phyloP scores from a whole-genome alignment of 2,113 vertebrate species.

The Cyphomyrus plagiostoma region DNA sequence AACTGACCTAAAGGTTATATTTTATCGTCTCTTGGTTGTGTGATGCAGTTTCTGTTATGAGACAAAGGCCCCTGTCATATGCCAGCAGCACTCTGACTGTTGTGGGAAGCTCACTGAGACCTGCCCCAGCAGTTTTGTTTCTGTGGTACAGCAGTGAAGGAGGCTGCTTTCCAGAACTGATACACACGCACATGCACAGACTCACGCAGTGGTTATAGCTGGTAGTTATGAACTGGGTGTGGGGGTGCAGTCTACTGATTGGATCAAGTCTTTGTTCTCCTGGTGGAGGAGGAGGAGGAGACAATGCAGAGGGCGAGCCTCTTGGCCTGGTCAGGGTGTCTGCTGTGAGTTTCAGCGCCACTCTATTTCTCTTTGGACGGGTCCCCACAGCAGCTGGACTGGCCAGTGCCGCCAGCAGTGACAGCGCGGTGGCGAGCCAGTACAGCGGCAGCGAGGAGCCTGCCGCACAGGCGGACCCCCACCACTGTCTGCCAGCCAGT shows the following conservation, averaged over 20 bases:
- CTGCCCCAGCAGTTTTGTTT: background rate
- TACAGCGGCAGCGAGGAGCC: slow-evolving; percentile 48
- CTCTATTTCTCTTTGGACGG: slow-evolving; percentile 34
- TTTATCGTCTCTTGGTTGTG: background rate
- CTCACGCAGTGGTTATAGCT: background rate
- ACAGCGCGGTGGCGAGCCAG: slow-evolving; percentile 49
- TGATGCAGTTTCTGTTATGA: background rate
- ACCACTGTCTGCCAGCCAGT: slow-evolving; percentile 45
- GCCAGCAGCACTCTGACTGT: background rate
- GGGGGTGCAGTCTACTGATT: background rate
- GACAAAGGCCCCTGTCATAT: background rate
- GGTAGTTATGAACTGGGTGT: background rate
- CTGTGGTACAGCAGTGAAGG: background rate
- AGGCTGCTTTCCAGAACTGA: background rate
- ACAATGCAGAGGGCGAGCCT: background rate
- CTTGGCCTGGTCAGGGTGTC: background rate
- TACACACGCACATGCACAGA: background rate
- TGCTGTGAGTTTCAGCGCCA: slow-evolving; percentile 11
- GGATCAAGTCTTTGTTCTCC: background rate
- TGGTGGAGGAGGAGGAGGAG: background rate
- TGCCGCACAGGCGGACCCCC: slow-evolving; percentile 30
- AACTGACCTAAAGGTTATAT: background rate
- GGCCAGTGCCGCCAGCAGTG: slow-evolving; percentile 41
- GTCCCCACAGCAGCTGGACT: slow-evolving; percentile 35
- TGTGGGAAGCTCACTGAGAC: background rate